Evolutionary conservation across 2,113 vertebrate species (phyloP).

Genomic region (Balaeniceps rex): DNA sequence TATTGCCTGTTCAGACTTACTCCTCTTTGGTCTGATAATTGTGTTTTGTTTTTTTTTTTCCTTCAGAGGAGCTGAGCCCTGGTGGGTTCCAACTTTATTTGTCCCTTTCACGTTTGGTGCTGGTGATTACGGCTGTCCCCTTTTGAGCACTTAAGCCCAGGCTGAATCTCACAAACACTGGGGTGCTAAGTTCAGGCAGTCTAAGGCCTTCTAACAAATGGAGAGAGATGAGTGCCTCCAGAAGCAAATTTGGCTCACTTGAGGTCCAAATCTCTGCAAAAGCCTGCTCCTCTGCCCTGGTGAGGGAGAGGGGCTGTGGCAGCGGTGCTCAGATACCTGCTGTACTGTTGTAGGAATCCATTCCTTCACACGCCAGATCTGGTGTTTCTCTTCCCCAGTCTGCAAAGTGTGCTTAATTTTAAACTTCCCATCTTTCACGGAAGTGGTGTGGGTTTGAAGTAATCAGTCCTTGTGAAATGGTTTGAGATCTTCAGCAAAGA

Average conservation of each 20-base stretch:
- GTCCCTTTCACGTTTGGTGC: not conserved
- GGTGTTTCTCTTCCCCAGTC: not conserved
- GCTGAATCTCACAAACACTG: not conserved
- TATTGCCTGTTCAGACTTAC: not conserved
- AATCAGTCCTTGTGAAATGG: not conserved
- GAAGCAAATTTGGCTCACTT: not conserved
- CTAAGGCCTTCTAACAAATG: not conserved
- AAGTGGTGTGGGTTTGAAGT: not conserved
- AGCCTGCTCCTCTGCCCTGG: not conserved
- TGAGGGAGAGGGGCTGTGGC: fast-evolving
- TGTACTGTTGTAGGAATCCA: fast-evolving
- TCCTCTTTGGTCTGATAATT: not conserved
- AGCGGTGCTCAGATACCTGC: not conserved
- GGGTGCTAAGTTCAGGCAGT: not conserved
- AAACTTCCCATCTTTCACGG: not conserved
- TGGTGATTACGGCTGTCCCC: not conserved
- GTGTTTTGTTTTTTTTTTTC: not conserved
- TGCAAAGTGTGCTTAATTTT: not conserved
- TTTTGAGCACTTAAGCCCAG: not conserved
- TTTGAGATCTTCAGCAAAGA: not conserved
- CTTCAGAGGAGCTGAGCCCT: not conserved
- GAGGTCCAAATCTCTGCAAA: not conserved
- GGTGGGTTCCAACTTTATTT: not conserved
- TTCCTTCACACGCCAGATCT: not conserved
- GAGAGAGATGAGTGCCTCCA: not conserved